Base-by-base conservation (phyloP, 2,888 invertebrate genomes). In the Thymelicus acteon region DNA sequence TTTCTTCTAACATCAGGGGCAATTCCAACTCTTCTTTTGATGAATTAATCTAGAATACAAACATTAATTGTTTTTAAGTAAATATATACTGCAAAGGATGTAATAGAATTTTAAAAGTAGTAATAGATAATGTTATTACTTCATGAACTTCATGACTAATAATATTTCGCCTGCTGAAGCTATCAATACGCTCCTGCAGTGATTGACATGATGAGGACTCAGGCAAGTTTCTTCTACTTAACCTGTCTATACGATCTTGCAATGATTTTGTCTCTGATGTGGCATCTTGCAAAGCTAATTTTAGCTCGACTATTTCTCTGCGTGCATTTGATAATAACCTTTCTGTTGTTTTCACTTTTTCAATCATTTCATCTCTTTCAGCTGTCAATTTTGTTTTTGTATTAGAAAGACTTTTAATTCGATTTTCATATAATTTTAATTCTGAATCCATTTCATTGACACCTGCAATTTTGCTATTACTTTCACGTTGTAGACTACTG, bases 271-370 rank as follows among this genome's bases (percentile, higher is more conserved):
- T 94, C 86, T 96, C 96, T 66, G 93, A 90, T 75, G 95, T 95
- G 44, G 96, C 91, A 86, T 96, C 96, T 80, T 96, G 95, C 81
- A 96, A 94, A 13, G 93, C 89, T 54, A 96, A 79, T 79, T 95
- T 95, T 48, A 95, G 89, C 72, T 95, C 95, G 39, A 96, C 95
- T n/a, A 85, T 94, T 93, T 79, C 96, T 95, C 83, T 96, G 95
- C 90, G 97, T 94, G 84, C 94, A 94, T 87, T 97, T 95, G 81
- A 97, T 80, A 89, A 95, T 94, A 80, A 94, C n/a, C 94, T 94
- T 77, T 96, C 96, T 10, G 95, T 89, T 66, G 95, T 92, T 58
- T 93, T 90, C 64, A 95, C 91, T 74, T 95, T 95, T 57, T 95
- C 95, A 71, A 90, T 92, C 68, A 95, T 87, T 76, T 95, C 95